These are phyloP conservation scores for Conus betulinus DNA, from an alignment of 1,140 invertebrate species.

Conservation along the genomic window DNA sequence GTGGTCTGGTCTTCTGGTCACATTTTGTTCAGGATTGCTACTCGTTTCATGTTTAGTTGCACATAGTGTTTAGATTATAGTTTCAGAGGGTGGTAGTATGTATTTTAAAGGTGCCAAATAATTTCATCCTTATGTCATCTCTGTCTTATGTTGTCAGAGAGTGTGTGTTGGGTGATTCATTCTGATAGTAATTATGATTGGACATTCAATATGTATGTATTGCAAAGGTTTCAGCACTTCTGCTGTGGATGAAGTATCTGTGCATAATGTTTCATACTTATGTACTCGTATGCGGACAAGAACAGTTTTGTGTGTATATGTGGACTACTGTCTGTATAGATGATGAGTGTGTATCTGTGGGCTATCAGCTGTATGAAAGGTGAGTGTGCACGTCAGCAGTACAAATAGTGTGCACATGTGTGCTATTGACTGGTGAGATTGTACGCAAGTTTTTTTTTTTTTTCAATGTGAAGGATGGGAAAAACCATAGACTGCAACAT, in stretches of 20 bases:
- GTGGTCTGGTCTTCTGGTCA: no score
- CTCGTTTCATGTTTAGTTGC: not conserved
- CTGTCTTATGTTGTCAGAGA: not conserved
- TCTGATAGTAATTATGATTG: not conserved
- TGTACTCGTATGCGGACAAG: not conserved
- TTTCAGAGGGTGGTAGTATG: not conserved
- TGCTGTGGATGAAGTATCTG: not conserved
- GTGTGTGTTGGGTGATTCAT: not conserved
- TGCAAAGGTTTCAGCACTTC: not conserved
- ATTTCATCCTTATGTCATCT: not conserved
- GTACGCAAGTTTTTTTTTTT: no score
- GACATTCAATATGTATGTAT: not conserved
- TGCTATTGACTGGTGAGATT: no score
- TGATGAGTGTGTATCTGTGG: no score
- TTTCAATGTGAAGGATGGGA: no score
- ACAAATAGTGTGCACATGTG: no score
- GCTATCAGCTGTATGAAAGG: not conserved
- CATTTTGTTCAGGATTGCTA: not conserved
- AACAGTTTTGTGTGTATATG: not conserved
- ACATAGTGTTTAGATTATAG: not conserved
- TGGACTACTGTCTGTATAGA: no score
- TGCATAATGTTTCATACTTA: not conserved
- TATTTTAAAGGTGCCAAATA: not conserved
- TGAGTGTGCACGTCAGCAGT: not conserved
- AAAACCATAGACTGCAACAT: not conserved